Percentiles rank a stretch among this genome's conserved stretches.
Conservation (phyloP, 2,113 vertebrate species). For the Nesogale talazaci region DNA sequence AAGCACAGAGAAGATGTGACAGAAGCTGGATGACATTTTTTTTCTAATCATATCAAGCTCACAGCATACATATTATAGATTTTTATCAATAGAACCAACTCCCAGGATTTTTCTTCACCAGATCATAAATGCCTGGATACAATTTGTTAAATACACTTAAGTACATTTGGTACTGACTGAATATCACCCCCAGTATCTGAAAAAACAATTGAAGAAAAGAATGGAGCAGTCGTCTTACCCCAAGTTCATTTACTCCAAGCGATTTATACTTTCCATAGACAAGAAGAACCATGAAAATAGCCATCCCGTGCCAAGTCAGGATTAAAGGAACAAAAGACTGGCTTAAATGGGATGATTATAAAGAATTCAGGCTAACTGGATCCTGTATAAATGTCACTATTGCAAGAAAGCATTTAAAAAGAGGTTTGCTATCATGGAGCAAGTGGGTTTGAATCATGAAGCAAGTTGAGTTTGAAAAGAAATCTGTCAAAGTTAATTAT, state of each 20-base stretch:
- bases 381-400: neutral
- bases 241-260: neutral
- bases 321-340: neutral
- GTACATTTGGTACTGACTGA: neutral
- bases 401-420: neutral
- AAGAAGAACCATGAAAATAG: neutral
- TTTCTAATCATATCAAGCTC: no score
- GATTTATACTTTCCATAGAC: neutral
- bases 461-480: neutral
- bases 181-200: accelerated
- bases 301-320: neutral
- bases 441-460: neutral
- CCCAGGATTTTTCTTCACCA: neutral
- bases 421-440: neutral
- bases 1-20: neutral
- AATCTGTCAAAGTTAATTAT: neutral
- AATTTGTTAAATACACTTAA: constrained; percentile 21
- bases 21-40: neutral
- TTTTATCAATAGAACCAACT: neutral
- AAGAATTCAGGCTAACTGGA: neutral
- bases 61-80: neutral
- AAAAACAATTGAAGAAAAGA: neutral
- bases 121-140: neutral
- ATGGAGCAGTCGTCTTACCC: neutral
- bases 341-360: neutral